phyloP scores from a whole-genome alignment of 2,888 invertebrate species.

The Drosophila dives region DNA sequence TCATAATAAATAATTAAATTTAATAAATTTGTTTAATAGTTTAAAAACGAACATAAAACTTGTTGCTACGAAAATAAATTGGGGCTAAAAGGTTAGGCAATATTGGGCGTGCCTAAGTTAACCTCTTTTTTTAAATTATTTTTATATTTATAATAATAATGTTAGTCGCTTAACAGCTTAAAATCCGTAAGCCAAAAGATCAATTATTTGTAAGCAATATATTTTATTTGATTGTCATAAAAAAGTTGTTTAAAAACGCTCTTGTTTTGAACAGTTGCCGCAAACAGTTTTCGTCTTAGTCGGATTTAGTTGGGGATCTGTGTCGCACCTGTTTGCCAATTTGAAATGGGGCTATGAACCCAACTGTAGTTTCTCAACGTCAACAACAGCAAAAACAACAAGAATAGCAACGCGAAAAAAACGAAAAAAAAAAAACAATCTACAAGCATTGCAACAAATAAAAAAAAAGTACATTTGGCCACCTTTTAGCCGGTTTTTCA shows the following conservation, averaged over 20 bases:
- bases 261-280: constrained; percentile 14
- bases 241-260: neutral
- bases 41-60: neutral
- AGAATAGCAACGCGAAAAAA: constrained; percentile 11
- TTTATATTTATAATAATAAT: neutral
- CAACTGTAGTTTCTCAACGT: constrained; percentile 73
- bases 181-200: neutral
- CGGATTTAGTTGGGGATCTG: constrained; percentile 46
- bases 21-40: neutral
- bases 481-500: constrained; percentile 77
- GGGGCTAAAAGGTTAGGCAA: neutral
- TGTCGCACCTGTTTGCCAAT: constrained; percentile 76
- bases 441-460: neutral
- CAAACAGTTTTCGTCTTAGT: constrained; percentile 25
- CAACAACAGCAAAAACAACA: constrained; percentile 23
- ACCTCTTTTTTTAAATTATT: neutral
- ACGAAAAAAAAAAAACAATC: constrained; percentile 26
- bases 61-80: neutral
- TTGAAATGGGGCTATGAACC: constrained; percentile 78
- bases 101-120: neutral
- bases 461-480: constrained; percentile 68
- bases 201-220: neutral
- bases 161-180: neutral
- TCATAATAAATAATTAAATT: neutral
- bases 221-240: neutral